Percentiles rank a stretch among this genome's conserved stretches.
These are phyloP conservation scores for Bugulina stolonifera DNA, from an alignment of 2,888 invertebrate genomes.

Conservation along the genomic window DNA sequence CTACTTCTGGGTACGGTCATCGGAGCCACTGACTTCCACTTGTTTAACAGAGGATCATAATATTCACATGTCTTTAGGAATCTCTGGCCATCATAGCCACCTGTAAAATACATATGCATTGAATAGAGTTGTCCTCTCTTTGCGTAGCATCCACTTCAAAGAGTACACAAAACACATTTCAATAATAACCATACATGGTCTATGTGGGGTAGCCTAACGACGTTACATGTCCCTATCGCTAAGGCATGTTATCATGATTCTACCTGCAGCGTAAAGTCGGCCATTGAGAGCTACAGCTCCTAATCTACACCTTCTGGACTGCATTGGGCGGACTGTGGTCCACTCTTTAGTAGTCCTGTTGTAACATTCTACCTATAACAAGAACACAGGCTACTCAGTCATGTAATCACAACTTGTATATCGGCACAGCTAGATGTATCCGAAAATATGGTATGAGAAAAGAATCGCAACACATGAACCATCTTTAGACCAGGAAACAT, in stretches of 20 bases:
- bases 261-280: constrained; percentile 64
- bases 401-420: no score
- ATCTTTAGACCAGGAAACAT: no score
- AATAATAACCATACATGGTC: constrained; percentile 23
- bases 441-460: no score
- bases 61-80: constrained; percentile 77
- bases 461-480: no score
- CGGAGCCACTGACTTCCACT: constrained; percentile 70
- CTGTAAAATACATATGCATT: no score
- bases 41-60: constrained; percentile 68
- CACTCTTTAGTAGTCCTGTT: constrained; percentile 69
- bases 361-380: constrained; percentile 73
- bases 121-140: no score
- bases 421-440: no score
- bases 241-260: no score
- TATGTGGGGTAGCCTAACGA: no score
- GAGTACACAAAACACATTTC: neutral
- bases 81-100: constrained; percentile 72
- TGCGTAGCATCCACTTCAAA: no score
- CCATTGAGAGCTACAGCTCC: constrained; percentile 76
- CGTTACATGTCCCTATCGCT: no score
- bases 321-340: constrained; percentile 71
- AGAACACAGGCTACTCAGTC: no score
- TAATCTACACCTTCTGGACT: constrained; percentile 72
- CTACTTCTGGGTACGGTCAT: constrained; percentile 78